Conservation (phyloP, 2,113 vertebrate species). For the Colossoma macropomum region DNA sequence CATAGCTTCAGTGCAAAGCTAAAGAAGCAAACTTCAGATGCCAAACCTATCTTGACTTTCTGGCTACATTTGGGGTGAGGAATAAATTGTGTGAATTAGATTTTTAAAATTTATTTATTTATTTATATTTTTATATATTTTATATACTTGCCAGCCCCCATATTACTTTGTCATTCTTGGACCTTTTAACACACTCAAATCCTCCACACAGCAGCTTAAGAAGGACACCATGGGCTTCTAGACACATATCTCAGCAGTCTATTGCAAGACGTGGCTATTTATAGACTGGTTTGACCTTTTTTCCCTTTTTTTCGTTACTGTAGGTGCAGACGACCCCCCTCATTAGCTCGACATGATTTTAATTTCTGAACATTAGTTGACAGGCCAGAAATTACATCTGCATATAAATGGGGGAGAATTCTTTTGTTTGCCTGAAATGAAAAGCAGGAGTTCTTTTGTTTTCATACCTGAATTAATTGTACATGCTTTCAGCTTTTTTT, state of each 20-base stretch:
- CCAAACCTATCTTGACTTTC: background rate
- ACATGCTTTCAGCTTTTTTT: conserved; percentile 28
- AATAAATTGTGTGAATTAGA: too few relatives aligned
- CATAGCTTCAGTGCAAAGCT: too few relatives aligned
- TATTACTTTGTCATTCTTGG: too few relatives aligned
- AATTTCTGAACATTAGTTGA: conserved; percentile 55
- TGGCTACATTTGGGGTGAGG: background rate
- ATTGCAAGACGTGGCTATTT: background rate
- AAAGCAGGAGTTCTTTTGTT: conserved; percentile 59
- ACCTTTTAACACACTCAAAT: background rate
- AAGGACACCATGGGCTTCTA: background rate
- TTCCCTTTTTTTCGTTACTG: too few relatives aligned
- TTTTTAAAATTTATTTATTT: too few relatives aligned
- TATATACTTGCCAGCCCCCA: too few relatives aligned
- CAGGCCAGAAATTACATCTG: conserved; percentile 65
- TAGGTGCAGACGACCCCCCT: conserved; percentile 6
- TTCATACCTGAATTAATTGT: conserved; percentile 67
- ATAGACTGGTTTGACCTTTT: background rate
- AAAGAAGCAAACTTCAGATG: background rate
- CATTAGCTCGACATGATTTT: conserved; percentile 52
- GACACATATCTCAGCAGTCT: background rate
- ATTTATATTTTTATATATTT: too few relatives aligned
- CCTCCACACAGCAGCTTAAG: too few relatives aligned
- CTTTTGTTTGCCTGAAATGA: conserved; percentile 61
- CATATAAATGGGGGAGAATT: conserved; percentile 63